Evolutionary conservation across 2,113 vertebrate species (phyloP).

Genomic region (Otocyon megalotis): DNA sequence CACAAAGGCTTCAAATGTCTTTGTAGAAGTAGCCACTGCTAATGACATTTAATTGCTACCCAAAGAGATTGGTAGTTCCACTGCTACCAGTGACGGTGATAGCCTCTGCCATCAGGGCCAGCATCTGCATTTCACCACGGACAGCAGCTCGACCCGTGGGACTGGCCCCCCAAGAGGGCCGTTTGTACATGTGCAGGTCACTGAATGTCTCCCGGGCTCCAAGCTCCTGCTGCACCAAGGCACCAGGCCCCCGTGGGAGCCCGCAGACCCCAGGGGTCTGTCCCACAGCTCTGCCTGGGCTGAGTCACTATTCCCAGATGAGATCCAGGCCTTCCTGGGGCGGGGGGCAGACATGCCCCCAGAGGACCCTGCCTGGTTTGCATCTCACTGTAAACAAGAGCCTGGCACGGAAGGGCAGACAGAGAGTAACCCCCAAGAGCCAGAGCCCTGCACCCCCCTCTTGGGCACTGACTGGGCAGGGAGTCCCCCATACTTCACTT

Average conservation of each 20-base stretch:
- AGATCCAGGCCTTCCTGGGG: background rate
- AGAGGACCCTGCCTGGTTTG: background rate
- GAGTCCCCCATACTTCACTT: background rate
- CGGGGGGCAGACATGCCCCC: background rate
- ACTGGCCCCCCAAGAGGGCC: background rate
- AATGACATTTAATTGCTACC: too few relatives aligned
- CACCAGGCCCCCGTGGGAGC: background rate
- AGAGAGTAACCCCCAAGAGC: too few relatives aligned
- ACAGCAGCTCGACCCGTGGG: background rate
- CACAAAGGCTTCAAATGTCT: background rate
- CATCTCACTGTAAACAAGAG: background rate
- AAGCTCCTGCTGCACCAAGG: background rate
- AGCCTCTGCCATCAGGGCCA: background rate
- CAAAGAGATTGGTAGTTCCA: accelerated
- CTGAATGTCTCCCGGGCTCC: background rate
- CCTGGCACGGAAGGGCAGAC: background rate
- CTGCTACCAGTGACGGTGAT: accelerated
- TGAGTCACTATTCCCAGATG: too few relatives aligned
- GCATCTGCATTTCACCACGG: background rate
- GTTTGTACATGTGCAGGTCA: background rate
- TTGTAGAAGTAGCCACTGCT: background rate
- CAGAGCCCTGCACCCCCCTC: background rate
- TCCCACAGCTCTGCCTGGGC: background rate
- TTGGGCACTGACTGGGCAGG: too few relatives aligned
- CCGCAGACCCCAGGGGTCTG: background rate